Conservation (phyloP, 2,888 invertebrate species). For the Agrochola lota region DNA sequence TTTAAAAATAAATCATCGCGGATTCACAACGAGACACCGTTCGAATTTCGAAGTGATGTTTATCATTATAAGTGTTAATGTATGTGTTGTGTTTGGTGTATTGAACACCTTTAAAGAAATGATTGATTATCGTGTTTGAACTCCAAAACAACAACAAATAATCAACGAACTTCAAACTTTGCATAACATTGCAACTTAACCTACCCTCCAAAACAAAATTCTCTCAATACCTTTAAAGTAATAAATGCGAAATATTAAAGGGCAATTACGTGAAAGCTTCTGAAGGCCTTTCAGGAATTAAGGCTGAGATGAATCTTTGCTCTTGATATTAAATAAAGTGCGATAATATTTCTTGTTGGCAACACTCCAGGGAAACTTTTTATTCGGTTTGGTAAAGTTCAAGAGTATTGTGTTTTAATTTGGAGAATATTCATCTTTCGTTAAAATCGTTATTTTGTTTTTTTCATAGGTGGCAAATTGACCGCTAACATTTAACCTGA, state of each 20-base stretch:
- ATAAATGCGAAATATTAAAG: conserved; percentile 41
- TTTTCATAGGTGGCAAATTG: neutral
- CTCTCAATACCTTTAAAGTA: conserved; percentile 14
- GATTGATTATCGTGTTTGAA: neutral
- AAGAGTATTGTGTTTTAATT: neutral
- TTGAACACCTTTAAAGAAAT: neutral
- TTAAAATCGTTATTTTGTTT: neutral
- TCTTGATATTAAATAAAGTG: conserved; percentile 37
- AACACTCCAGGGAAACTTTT: conserved; percentile 18
- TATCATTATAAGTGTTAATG: neutral
- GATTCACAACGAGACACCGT: neutral
- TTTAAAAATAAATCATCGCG: neutral
- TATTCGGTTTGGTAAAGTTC: conserved; percentile 19
- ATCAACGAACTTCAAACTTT: conserved; percentile 12
- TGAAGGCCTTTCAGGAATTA: conserved; percentile 20
- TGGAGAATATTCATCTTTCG: neutral
- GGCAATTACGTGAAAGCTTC: conserved; percentile 37
- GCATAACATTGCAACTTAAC: neutral
- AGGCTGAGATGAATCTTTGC: conserved; percentile 10
- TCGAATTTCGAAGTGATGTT: neutral
- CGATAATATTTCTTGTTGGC: conserved; percentile 31
- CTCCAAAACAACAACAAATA: conserved; percentile 7
- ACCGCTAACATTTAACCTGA: neutral
- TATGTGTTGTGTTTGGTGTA: neutral
- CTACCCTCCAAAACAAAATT: conserved; percentile 1